Base-by-base conservation (phyloP, 1,140 invertebrate genomes). In the Melipona quadrifasciata region DNA sequence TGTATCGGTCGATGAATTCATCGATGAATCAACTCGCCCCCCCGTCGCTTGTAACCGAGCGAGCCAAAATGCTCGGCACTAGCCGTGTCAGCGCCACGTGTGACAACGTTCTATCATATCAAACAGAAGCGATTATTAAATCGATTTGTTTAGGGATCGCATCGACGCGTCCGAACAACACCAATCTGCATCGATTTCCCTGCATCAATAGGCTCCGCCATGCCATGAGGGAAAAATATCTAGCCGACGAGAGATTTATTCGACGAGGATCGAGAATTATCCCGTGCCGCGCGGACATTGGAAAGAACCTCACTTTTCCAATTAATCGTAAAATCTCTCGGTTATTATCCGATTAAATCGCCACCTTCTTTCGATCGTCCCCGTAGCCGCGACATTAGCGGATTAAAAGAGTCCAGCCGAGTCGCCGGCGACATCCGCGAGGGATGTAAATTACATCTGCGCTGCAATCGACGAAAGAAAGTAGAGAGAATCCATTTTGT, bases 81-180 rank as follows among this genome's bases (percentile, higher is more conserved):
- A 17, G 51, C 21, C 55, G 82, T 83, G 75, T 83, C 82, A 71
- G 27, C n/a, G 24, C 39, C 75, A 71, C 24, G 55, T 78, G 82
- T 57, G 55, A 83, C 82, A 71, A 34, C 82, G 82, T 68, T 83
- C 75, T 61, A 83, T 83, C 82, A 83, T n/a, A 70, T 77, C 27
- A 27, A 83, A 78, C 47, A 53, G n/a, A 61, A 27, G 21, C 65
- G 55, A 70, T 71, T 83, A 83, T 83, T 79, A 53, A 71, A 83
- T 78, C 75, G 82, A 77, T 83, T 76, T 57, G 24, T 68, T 83
- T 71, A 34, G 21, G 57, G 19, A 65, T 51, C 55, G n/a, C 55
- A 73, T 72, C 57, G n/a, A 53, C 55, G 39, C 64, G 57, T 31
- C 27, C 12, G n/a, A 64, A 81, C 70, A 61, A 64, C 47, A 12